Evolutionary conservation across 2,797 vertebrate genomes (phyloP).

Genomic region (Furcifer pardalis): DNA sequence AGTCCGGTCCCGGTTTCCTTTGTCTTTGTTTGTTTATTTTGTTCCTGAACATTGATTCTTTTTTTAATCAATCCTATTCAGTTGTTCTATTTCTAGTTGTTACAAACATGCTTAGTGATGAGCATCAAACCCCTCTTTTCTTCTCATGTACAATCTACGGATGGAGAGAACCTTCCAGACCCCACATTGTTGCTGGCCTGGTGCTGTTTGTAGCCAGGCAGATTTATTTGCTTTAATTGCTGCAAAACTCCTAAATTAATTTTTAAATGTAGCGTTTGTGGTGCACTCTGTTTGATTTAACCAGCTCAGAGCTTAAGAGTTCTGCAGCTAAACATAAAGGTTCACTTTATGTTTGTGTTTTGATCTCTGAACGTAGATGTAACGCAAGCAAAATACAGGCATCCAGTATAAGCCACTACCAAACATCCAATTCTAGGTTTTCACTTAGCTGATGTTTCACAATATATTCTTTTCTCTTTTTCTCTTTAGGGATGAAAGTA

Average conservation of each 20-base stretch:
- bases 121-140: no score
- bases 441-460: constrained; percentile 1
- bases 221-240: background rate
- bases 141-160: no score
- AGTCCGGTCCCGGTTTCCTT: no score
- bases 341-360: background rate
- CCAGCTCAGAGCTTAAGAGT: background rate
- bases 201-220: no score
- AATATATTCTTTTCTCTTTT: constrained; percentile 29
- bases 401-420: background rate
- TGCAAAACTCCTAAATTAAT: background rate
- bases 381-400: background rate
- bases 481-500: constrained; percentile 75
- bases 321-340: background rate
- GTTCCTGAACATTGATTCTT: no score
- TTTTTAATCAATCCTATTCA: no score
- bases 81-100: no score
- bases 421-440: background rate
- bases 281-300: background rate
- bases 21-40: no score
- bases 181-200: no score
- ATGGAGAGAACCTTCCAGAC: no score
- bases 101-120: no score
- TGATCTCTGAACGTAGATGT: background rate
- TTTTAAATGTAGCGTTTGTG: background rate